These are phyloP conservation scores for Ariopsis seemanni DNA, from an alignment of 2,113 vertebrate genomes.

Conservation along the genomic window DNA sequence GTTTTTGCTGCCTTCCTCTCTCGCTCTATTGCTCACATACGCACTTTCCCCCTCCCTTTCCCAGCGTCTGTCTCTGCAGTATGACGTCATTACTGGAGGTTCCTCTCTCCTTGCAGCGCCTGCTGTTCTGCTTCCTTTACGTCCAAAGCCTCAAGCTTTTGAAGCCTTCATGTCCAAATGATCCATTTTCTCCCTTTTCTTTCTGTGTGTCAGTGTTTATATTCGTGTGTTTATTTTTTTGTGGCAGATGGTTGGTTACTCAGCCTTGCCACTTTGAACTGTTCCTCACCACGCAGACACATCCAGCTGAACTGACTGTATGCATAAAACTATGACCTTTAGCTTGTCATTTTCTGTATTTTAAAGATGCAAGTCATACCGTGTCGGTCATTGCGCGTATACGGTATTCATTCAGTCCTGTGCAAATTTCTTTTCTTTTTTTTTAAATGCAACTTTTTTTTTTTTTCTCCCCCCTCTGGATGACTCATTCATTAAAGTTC, in stretches of 20 bases:
- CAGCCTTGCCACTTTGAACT: slow-evolving; percentile 18
- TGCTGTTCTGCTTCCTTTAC: slow-evolving; percentile 20
- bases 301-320: not conserved
- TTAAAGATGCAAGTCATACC: not conserved
- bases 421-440: not conserved
- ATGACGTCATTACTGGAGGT: slow-evolving; percentile 50
- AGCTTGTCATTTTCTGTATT: not conserved
- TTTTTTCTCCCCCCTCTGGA: not conserved
- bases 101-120: slow-evolving; percentile 54
- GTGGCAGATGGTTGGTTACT: slow-evolving; percentile 34
- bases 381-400: not conserved
- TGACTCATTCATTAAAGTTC: slow-evolving; percentile 32
- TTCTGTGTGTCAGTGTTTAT: not conserved
- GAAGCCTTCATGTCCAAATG: not conserved
- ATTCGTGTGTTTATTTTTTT: not conserved
- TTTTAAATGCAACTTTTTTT: not conserved
- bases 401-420: not conserved
- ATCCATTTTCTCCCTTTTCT: not conserved
- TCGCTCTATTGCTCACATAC: not conserved
- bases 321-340: not conserved
- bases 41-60: slow-evolving; percentile 51
- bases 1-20: not conserved
- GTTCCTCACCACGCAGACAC: not conserved
- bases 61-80: slow-evolving; percentile 54
- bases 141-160: slow-evolving; percentile 11